Percentiles rank a stretch among this genome's conserved stretches.
Evolutionary conservation across 2,888 invertebrate genomes (phyloP).

Genomic region (Lumbricus terrestris): DNA sequence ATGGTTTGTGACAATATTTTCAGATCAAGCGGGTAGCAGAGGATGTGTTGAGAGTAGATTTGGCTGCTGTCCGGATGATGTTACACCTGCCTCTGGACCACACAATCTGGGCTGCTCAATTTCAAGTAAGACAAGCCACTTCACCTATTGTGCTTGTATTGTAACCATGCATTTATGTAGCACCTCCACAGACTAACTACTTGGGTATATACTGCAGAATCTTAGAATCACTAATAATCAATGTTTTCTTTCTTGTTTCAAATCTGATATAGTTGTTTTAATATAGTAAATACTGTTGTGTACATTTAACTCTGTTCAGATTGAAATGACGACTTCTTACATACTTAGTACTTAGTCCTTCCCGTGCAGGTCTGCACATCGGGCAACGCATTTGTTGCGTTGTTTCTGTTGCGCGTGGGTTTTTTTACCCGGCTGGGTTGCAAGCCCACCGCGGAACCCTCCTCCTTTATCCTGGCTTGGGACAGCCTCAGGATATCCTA

Average conservation of each 20-base stretch:
- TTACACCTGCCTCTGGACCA: conserved; percentile 72
- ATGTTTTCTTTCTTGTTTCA: background rate
- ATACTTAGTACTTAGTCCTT: too few relatives aligned
- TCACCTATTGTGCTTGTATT: background rate
- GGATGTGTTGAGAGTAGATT: conserved; percentile 63
- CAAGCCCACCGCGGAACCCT: too few relatives aligned
- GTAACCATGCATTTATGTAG: background rate
- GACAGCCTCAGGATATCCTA: too few relatives aligned
- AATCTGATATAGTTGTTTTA: background rate
- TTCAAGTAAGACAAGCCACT: conserved; percentile 25
- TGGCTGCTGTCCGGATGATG: conserved; percentile 76
- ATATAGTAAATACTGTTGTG: background rate
- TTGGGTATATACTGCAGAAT: too few relatives aligned
- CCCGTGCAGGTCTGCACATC: too few relatives aligned
- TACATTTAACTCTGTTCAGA: background rate
- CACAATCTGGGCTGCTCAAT: conserved; percentile 73
- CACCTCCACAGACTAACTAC: background rate
- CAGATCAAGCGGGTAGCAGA: conserved; percentile 25
- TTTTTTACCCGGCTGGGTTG: too few relatives aligned
- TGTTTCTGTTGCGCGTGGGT: too few relatives aligned
- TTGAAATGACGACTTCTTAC: too few relatives aligned
- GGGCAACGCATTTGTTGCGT: too few relatives aligned
- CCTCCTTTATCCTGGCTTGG: too few relatives aligned
- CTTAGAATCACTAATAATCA: too few relatives aligned
- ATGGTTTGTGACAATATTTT: background rate